Percentiles rank a stretch among this genome's conserved stretches.
Conservation (phyloP, 1,140 invertebrate genomes). For the Drosophila bipectinata region DNA sequence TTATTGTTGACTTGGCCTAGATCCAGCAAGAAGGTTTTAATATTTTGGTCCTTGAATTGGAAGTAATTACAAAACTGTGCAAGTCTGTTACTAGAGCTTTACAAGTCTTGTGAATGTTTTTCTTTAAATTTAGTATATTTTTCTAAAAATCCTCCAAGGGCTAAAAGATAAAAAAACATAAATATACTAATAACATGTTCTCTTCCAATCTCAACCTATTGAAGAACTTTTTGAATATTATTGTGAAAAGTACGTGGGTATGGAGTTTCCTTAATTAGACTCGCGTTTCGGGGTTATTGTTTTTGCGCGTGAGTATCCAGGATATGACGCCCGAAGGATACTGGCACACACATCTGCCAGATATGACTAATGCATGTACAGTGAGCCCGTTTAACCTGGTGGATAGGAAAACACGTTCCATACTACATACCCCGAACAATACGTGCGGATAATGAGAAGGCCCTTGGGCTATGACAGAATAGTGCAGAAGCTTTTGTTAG, state of each 20-base stretch:
- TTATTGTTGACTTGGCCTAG: constrained; percentile 49
- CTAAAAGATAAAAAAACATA: too few relatives aligned
- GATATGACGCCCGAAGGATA: constrained; percentile 35
- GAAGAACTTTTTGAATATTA: neutral
- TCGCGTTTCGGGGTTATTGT: constrained; percentile 61
- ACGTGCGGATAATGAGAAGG: constrained; percentile 69
- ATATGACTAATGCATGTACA: constrained; percentile 77
- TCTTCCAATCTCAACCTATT: neutral
- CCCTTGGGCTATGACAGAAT: constrained; percentile 32
- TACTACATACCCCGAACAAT: constrained; percentile 4
- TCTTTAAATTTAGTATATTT: too few relatives aligned
- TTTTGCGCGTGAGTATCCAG: constrained; percentile 45
- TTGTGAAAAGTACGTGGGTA: neutral
- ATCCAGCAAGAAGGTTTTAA: neutral
- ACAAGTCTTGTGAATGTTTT: too few relatives aligned
- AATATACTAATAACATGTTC: neutral
- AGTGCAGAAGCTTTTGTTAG: constrained; percentile 13
- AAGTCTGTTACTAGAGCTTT: neutral
- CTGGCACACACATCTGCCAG: constrained; percentile 31
- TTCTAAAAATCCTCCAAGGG: neutral
- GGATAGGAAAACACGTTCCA: constrained; percentile 6
- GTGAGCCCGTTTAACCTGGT: constrained; percentile 38
- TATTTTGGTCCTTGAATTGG: neutral
- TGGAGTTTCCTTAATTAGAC: constrained; percentile 57
- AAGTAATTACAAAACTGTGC: neutral